A percentile compares a stretch with the other conserved stretches of the same genome.
These are phyloP conservation scores for Phrynocephalus guinanensis DNA, from an alignment of 2,797 vertebrate species.

Conservation along the genomic window DNA sequence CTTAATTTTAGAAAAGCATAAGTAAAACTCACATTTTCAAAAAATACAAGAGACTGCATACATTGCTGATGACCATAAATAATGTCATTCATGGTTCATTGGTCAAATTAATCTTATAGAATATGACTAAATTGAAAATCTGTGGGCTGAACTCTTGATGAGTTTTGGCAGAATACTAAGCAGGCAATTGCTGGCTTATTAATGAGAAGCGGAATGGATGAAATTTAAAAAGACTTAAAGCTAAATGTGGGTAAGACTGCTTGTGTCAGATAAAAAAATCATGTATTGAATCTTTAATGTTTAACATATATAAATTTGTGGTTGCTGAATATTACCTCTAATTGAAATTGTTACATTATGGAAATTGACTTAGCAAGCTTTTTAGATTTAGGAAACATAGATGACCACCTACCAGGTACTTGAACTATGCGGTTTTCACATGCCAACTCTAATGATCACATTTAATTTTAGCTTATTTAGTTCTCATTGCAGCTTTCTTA, in stretches of 20 bases:
- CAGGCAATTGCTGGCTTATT: conserved; percentile 57
- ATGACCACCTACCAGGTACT: not conserved
- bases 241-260: conserved; percentile 51
- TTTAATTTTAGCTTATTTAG: not conserved
- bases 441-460: not conserved
- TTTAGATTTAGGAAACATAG: not conserved
- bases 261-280: conserved; percentile 51
- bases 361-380: not conserved
- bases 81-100: conserved; percentile 65
- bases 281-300: conserved; percentile 36
- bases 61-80: conserved; percentile 59
- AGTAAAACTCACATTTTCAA: conserved; percentile 16
- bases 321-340: not conserved
- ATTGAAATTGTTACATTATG: not conserved
- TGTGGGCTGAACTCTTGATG: conserved; percentile 61
- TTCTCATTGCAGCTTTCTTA: not conserved
- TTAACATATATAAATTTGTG: not conserved
- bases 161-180: conserved; percentile 60
- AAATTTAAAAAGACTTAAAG: conserved; percentile 59
- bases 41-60: conserved; percentile 52
- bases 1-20: conserved; percentile 52
- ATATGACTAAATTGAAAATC: conserved; percentile 71
- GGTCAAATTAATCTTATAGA: conserved; percentile 67
- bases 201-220: conserved; percentile 59
- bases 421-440: not conserved